Base-by-base conservation (phyloP, 1,140 invertebrate genomes). In the Phenacoccus solenopsis region DNA sequence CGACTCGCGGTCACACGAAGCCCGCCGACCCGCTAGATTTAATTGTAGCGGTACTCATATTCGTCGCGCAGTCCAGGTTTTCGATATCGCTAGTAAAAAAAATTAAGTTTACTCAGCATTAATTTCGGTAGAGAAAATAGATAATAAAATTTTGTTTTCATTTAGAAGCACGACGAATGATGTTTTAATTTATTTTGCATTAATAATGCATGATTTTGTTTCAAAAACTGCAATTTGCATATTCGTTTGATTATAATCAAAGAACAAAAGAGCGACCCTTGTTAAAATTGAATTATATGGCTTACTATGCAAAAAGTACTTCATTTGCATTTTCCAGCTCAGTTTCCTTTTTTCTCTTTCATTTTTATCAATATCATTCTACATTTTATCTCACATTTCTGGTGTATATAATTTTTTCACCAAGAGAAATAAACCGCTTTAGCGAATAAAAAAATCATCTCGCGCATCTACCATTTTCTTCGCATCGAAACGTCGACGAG, bases 181-280 rank as follows among this genome's bases (percentile, higher is more conserved):
- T 64, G 59, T 64, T 64, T 64, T 64, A 64, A 64, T 64, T 64
- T 64, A 64, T 25, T 64, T 64, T 64, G 21, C 25, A 64, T 64
- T 64, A 64, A 64, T 64, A 64, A 64, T 64, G 25, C 59, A 64
- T 64, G 59, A 64, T 27, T 64, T 64, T 27, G 25, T 64, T 64
- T 64, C 21, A 64, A 64, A 59, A 64, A 64, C 21, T 64, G 13
- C 5, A 64, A 64, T 64, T 64, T 64, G 59, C 59, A 64, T 64
- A 25, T 64, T 64, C 59, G 25, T 64, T 64, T 27, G 59, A 64
- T 25, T 64, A 64, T 64, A 64, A 64, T 64, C 25, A 64, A 64
- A 64, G 59, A 64, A 64, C 59, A 64, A 64, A 64, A 64, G 59
- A 64, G 21, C 59, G 25, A 64, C 59, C 59, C 59, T 27, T 64